Evolutionary conservation across 64 coral and sea anemone genomes (phyloP).

Genomic region (Pachyseris speciosa): DNA sequence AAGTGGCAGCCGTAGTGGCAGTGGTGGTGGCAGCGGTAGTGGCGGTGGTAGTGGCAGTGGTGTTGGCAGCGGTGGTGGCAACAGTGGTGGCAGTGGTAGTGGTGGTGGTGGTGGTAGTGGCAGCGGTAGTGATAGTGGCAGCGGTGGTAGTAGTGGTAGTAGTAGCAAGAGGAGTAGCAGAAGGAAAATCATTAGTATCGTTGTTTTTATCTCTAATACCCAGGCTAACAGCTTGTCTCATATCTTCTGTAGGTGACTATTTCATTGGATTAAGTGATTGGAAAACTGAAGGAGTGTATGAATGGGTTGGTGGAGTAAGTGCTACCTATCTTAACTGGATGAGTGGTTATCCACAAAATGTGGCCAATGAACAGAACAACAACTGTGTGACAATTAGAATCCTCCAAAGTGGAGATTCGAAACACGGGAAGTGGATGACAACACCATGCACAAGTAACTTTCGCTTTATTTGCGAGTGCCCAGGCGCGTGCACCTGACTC

Average conservation of each 20-base stretch:
- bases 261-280: neutral
- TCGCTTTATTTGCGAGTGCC: neutral
- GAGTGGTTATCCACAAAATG: neutral
- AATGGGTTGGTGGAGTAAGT: neutral
- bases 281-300: neutral
- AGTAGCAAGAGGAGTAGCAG: slow-evolving; percentile 1
- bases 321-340: neutral
- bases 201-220: too few species aligned
- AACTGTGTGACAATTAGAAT: neutral
- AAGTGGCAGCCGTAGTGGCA: neutral
- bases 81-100: neutral
- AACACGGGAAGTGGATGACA: neutral
- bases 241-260: neutral
- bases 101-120: too few species aligned
- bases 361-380: too few species aligned
- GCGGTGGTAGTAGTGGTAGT: neutral
- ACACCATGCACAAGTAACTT: neutral
- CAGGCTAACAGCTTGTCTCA: too few species aligned
- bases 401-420: neutral
- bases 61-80: neutral
- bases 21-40: neutral
- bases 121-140: neutral
- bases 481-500: neutral
- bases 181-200: neutral
- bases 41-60: neutral